These are phyloP conservation scores for Champsocephalus esox DNA, from an alignment of 2,797 vertebrate species.

Conservation along the genomic window DNA sequence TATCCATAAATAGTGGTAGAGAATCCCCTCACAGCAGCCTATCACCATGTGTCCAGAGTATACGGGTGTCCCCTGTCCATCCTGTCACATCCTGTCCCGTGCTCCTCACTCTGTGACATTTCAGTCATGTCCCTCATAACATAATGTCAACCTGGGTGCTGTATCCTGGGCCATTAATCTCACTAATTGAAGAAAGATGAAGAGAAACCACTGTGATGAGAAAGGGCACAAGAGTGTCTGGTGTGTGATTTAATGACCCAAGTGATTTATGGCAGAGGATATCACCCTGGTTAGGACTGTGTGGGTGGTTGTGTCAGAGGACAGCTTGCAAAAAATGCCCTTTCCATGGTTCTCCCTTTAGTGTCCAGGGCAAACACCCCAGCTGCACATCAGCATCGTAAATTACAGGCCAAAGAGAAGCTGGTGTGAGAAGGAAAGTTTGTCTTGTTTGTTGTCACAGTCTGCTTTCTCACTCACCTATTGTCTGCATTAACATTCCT, in stretches of 20 bases:
- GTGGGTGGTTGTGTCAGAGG: constrained; percentile 77
- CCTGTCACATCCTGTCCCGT: constrained; percentile 33
- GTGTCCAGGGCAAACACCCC: constrained; percentile 38
- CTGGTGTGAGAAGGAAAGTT: constrained; percentile 27
- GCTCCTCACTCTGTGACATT: constrained; percentile 65
- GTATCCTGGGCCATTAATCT: constrained; percentile 70
- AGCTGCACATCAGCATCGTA: constrained; percentile 54
- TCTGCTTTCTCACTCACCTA: too few relatives aligned
- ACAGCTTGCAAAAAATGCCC: constrained; percentile 69
- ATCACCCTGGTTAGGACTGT: constrained; percentile 64
- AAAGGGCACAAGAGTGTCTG: constrained; percentile 78
- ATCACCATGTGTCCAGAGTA: constrained; percentile 46
- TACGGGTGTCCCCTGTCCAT: constrained; percentile 37
- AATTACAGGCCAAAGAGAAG: constrained; percentile 53
- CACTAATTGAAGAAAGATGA: constrained; percentile 81
- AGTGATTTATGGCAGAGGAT: constrained; percentile 76
- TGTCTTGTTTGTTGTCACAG: neutral
- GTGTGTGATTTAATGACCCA: constrained; percentile 73
- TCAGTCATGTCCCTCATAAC: constrained; percentile 62
- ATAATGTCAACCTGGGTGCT: constrained; percentile 64
- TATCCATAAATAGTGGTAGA: constrained; percentile 30
- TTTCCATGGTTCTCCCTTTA: constrained; percentile 50
- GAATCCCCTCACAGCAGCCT: constrained; percentile 12
- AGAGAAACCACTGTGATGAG: constrained; percentile 69
- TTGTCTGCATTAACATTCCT: too few relatives aligned